Base-by-base conservation (phyloP, 2,888 invertebrate genomes). In the Drosophila falleni region DNA sequence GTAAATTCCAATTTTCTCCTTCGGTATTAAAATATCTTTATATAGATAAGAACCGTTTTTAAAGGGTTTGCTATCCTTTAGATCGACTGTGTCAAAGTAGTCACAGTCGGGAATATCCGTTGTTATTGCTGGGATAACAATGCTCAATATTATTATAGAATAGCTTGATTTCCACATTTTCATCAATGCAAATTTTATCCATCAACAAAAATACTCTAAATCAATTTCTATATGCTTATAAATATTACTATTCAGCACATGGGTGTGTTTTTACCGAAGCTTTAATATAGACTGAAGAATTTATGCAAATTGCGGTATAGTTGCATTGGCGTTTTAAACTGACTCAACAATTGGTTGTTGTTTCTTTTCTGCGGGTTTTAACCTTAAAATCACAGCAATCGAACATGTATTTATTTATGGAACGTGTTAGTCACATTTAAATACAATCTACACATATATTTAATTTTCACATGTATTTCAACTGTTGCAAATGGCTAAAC, bases 41-140 rank as follows among this genome's bases (percentile, higher is more conserved):
- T 80, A 78, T 3, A 61, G 15, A 56, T 86, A 84, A 1, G 80
- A 82, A 5, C 80, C 87, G 53, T 85, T 74, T 5, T 5, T 13
- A 0, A 6, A 39, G 8, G 4, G 9, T 0, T 29, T 6, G 4
- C 69, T 78, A 11, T 39, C 58, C 0, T 66, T 70, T 9, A 89
- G 68, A 42, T 88, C 68, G 2, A 86, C 71, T 5, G 82, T 73
- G 39, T 89, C 79, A n/a, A 47, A 54, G 39, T 59, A 85, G 26
- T 55, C 49, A 44, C 86, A 89, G 0, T 33, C n/a, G 0, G 31
- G 11, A 46, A 29, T 55, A 13, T 54, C 23, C 1, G 37, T 37
- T 1, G 11, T 2, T 6, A 10, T 33, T 13, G 15, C 19, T 16
- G 26, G 10, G 0, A 50, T 1, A 5, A 46, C 2, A 16, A 35